phyloP scores from a whole-genome alignment of 2,797 vertebrate species.

The Diplodus sargus region DNA sequence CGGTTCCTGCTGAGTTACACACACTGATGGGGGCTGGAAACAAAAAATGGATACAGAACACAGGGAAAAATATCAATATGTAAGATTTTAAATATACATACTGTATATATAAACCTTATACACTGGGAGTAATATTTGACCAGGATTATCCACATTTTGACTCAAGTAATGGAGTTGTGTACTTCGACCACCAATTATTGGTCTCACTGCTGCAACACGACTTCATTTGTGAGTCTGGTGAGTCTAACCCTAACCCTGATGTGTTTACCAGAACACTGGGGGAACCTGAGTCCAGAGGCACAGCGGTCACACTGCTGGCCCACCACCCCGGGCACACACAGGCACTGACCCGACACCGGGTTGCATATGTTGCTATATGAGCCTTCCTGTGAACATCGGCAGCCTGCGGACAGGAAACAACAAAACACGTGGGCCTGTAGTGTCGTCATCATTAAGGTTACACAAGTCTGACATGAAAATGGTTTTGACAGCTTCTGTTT shows the following conservation, averaged over 20 bases:
- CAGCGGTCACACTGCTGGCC: constrained; percentile 89
- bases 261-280: constrained; percentile 86
- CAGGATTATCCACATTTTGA: too few species aligned
- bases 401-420: constrained; percentile 79
- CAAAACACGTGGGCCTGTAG: not conserved
- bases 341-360: constrained; percentile 85
- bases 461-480: constrained; percentile 2
- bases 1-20: constrained; percentile 88
- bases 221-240: not conserved
- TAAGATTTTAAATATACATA: not conserved
- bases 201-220: not conserved
- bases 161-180: too few species aligned
- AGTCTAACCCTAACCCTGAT: too few species aligned
- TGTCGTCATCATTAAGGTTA: not conserved
- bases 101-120: too few species aligned
- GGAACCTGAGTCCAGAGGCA: constrained; percentile 83
- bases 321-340: constrained; percentile 83
- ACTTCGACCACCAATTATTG: not conserved
- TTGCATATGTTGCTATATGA: constrained; percentile 84
- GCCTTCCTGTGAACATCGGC: constrained; percentile 85
- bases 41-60: constrained; percentile 31
- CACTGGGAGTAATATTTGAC: too few species aligned
- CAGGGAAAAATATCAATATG: constrained; percentile 5
- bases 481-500: constrained; percentile 5
- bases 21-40: constrained; percentile 72